These are phyloP conservation scores for Setipinna tenuifilis DNA, from an alignment of 2,797 vertebrate species.

Conservation along the genomic window DNA sequence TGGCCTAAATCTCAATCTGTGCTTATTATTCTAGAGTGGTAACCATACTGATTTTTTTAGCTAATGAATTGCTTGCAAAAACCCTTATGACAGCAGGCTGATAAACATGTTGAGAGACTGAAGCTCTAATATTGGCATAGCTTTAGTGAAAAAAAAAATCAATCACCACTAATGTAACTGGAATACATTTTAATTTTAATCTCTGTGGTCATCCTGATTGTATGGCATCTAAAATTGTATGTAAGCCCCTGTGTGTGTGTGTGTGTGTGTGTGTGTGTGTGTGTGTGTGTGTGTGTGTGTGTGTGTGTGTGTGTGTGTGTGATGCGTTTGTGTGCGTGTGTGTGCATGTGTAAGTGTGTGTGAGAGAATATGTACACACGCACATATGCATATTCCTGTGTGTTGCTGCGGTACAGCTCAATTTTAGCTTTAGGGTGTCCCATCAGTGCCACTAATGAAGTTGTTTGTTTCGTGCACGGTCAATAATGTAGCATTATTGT, in stretches of 20 bases:
- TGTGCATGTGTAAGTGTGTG: not conserved
- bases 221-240: not conserved
- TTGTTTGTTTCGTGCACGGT: conserved; percentile 20
- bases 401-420: not conserved
- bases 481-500: not conserved
- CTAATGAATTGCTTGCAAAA: conserved; percentile 33
- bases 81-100: conserved; percentile 10
- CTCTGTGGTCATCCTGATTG: not conserved
- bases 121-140: not conserved
- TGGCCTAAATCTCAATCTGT: conserved; percentile 65
- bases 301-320: not conserved
- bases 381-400: not conserved
- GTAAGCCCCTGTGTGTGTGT: conserved; percentile 5
- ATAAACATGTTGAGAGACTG: not conserved
- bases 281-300: not conserved
- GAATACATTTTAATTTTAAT: not conserved
- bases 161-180: not conserved
- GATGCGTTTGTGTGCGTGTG: not conserved
- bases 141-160: not conserved
- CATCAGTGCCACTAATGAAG: not conserved
- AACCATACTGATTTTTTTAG: conserved; percentile 47
- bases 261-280: not conserved
- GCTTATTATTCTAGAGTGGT: conserved; percentile 59
- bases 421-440: not conserved
- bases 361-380: not conserved